Base-by-base conservation (phyloP, 2,113 vertebrate species). In the Plectropomus leopardus region DNA sequence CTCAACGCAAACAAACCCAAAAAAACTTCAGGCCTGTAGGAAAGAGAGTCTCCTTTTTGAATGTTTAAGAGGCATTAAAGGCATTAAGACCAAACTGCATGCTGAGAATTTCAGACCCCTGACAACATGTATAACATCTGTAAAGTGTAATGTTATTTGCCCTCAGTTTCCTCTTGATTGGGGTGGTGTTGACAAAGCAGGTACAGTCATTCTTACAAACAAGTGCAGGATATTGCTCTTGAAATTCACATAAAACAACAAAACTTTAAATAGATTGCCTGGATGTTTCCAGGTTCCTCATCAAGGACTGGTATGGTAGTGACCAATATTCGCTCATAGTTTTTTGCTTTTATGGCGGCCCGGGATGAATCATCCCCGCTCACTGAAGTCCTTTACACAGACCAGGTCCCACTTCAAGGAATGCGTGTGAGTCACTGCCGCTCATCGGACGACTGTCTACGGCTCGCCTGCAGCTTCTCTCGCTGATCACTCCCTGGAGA, bases 351-450 rank as follows among this genome's bases (percentile, higher is more conserved):
- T 45, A 85, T 72, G 66, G 69, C 34, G 45, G 64, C 55, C n/a
- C 9, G 13, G 51, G 74, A 92, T 92, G 92, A 92, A 92, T 92
- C 90, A 92, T 87, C 63, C n/a, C 48, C 1, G 4, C 84, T 84
- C 73, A 72, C 85, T 88, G 73, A 77, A 88, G 88, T 87, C 73
- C 81, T 91, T 94, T 93, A 95, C 92, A 91, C 86, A 95, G 91
- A 93, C 92, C 94, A 95, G 93, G 91, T 92, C 92, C 86, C 82
- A 54, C 63, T 86, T 87, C 26, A 70, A 89, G 88, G 89, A 94
- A 92, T 93, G 91, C 72, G 74, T 87, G 84, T 92, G 90, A 94
- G 89, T 92, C 92, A 94, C 85, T 53, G 82, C 83, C 74, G 55
- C 86, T 90, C 87, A 82, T 90, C 74, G 57, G 82, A 84, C 76